phyloP scores from a whole-genome alignment of 2,888 invertebrate genomes.

The Calephelis perditalis region DNA sequence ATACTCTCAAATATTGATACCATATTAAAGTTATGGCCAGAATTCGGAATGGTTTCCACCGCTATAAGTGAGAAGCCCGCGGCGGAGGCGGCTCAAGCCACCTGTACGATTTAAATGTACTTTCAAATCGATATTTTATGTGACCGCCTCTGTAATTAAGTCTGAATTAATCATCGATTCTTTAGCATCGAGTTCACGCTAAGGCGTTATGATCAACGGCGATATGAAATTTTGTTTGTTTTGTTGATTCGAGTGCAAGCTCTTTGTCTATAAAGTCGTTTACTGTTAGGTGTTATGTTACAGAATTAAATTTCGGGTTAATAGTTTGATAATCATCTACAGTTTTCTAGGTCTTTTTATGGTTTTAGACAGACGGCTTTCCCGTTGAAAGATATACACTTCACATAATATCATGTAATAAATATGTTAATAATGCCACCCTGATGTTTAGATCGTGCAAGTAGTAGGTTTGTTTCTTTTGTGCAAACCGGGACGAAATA shows the following conservation, averaged over 20 bases:
- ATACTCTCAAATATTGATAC: slow-evolving; percentile 15
- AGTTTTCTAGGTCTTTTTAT: too few species aligned
- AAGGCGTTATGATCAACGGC: slow-evolving; percentile 55
- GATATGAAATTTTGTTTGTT: slow-evolving; percentile 10
- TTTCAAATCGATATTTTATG: slow-evolving; percentile 72
- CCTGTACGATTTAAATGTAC: slow-evolving; percentile 65
- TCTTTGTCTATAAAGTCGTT: slow-evolving; percentile 1
- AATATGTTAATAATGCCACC: too few species aligned
- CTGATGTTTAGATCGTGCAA: too few species aligned
- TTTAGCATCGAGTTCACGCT: slow-evolving; percentile 53
- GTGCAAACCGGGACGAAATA: too few species aligned
- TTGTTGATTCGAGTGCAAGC: slow-evolving; percentile 4
- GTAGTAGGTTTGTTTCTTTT: too few species aligned
- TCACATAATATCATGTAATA: too few species aligned
- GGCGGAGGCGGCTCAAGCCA: slow-evolving; percentile 62
- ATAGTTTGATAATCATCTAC: too few species aligned
- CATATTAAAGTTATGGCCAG: slow-evolving; percentile 8
- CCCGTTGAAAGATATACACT: too few species aligned
- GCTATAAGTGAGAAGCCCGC: slow-evolving; percentile 51
- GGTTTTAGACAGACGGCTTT: too few species aligned
- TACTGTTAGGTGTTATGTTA: too few species aligned
- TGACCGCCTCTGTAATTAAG: slow-evolving; percentile 69
- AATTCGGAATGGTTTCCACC: slow-evolving; percentile 18
- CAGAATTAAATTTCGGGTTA: too few species aligned
- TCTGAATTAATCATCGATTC: slow-evolving; percentile 52